Base-by-base conservation (phyloP, 2,888 invertebrate species). In the Sinopyrophorus schimmeli region DNA sequence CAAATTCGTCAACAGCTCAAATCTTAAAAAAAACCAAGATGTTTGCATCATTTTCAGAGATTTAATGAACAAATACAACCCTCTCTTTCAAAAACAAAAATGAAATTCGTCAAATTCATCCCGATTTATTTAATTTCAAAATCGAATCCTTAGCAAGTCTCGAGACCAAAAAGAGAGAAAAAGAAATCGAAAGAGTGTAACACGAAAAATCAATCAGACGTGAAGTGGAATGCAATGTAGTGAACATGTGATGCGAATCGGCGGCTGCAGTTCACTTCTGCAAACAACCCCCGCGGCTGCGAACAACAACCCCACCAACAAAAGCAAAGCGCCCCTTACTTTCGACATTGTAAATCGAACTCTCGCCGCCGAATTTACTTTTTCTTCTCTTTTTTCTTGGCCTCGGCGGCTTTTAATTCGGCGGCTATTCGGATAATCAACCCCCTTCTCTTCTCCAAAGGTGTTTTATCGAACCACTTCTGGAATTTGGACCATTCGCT, bases 401-500 rank as follows among this genome's bases (percentile, higher is more conserved):
- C 59, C 58, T 63, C 62, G 10, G 51, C 54, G 41, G 55, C 65
- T 20, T 65, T 54, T 35, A 55, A 56, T 18, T 44, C 42, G 15
- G 65, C 63, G 5, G 59, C 55, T 37, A 58, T 53, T 53, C 60
- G 61, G 48, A 69, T 69, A 38, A 75, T 59, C 69, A 74, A 12
- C 63, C 64, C 40, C 61, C 57, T 63, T 46, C 64, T 63, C 55
- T 67, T 73, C 2, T 69, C 70, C 18, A 73, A 26, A 3, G 67
- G 65, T 5, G 68, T 67, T 41, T 67, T 69, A 1, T 53, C 57
- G 58, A 80, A 81, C 78, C 80, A 82, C 27, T 75, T 68, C 24
- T 64, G 62, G 47, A 70, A 80, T 66, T 79, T 74, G 4, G 74
- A 71, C 47, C 70, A 73, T 23, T 79, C 79, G 6, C 71, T 67